These are phyloP conservation scores for Amaurobius ferox DNA, from an alignment of 2,888 invertebrate genomes.

Conservation along the genomic window DNA sequence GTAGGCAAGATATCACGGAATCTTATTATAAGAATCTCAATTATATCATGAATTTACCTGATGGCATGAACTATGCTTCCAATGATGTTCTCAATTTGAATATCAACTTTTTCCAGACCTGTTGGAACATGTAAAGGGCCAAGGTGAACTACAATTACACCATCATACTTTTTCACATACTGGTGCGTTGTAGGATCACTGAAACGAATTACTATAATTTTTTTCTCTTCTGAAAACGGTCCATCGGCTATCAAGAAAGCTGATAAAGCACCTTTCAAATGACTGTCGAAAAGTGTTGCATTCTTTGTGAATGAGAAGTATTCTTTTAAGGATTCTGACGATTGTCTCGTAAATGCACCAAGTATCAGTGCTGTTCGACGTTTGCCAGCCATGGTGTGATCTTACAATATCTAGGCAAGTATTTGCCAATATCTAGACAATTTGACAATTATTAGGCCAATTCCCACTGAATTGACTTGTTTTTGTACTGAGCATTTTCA, in stretches of 20 bases:
- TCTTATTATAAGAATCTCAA: too few relatives aligned
- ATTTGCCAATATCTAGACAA: too few relatives aligned
- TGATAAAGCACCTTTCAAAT: background rate
- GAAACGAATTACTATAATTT: background rate
- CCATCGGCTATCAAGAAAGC: background rate
- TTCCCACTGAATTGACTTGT: too few relatives aligned
- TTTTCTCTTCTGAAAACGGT: background rate
- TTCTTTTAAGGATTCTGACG: background rate
- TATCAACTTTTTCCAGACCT: background rate
- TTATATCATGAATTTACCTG: too few relatives aligned
- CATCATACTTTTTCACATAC: background rate
- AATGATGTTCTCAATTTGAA: slow-evolving; percentile 10
- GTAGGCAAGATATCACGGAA: too few relatives aligned
- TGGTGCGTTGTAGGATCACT: background rate
- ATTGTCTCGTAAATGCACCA: background rate
- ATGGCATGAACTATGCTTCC: background rate
- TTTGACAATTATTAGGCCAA: too few relatives aligned
- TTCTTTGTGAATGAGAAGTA: background rate
- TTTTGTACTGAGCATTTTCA: too few relatives aligned
- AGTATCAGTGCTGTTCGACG: background rate
- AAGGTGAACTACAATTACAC: background rate
- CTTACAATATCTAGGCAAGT: too few relatives aligned
- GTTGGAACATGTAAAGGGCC: background rate
- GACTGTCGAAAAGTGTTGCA: background rate
- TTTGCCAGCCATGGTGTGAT: background rate